These are phyloP conservation scores for Perizoma affinitatum DNA, from an alignment of 2,888 invertebrate species.

Conservation along the genomic window DNA sequence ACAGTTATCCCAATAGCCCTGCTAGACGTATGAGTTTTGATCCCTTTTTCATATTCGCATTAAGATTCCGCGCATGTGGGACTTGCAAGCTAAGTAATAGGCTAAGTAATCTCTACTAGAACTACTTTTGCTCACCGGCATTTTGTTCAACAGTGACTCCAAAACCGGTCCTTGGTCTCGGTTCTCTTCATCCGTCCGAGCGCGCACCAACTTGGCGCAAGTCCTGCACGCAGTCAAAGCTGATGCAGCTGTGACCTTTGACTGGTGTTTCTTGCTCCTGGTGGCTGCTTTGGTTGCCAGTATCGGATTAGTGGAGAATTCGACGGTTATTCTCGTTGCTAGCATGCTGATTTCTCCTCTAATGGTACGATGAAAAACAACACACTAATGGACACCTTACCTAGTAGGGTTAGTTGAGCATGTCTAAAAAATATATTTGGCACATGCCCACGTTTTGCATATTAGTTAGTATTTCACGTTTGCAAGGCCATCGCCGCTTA, in stretches of 20 bases:
- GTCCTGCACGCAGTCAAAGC: conserved; percentile 87
- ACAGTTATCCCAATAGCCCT: too few relatives aligned
- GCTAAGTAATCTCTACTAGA: too few relatives aligned
- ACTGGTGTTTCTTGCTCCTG: conserved; percentile 88
- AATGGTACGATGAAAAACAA: conserved; percentile 81
- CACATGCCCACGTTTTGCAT: too few relatives aligned
- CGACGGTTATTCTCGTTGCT: conserved; percentile 89
- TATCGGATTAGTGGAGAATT: conserved; percentile 89
- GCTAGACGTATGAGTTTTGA: too few relatives aligned
- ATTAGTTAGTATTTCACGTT: too few relatives aligned
- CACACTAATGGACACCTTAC: too few relatives aligned
- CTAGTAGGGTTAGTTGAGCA: too few relatives aligned
- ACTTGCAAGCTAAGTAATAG: too few relatives aligned
- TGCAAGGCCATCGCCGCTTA: too few relatives aligned
- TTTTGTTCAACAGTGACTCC: conserved; percentile 38
- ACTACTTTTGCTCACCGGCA: not conserved
- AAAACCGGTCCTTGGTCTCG: conserved; percentile 79
- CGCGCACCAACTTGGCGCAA: conserved; percentile 88
- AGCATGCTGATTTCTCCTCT: conserved; percentile 93
- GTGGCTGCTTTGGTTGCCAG: conserved; percentile 90
- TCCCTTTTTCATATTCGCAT: too few relatives aligned
- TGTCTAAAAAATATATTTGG: too few relatives aligned
- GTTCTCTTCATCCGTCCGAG: conserved; percentile 86
- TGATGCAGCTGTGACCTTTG: conserved; percentile 90
- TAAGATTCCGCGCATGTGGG: too few relatives aligned